Evolutionary conservation across 1,140 invertebrate species (phyloP).

Genomic region (Dryas iulia): DNA sequence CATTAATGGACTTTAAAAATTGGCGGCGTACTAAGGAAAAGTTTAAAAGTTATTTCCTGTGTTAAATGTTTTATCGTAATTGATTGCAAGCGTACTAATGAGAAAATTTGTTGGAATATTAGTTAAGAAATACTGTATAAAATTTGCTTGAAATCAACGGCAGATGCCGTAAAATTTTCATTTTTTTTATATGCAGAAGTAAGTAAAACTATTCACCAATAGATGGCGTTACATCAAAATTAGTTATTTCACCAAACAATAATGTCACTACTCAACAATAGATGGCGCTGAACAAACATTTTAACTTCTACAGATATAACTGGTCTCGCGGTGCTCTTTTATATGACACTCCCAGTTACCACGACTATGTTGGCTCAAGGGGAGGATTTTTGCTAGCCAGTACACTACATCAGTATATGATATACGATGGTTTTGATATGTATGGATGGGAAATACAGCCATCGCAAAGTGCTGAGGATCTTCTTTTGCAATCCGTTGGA

Average conservation of each 20-base stretch:
- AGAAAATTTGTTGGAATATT: too few relatives aligned
- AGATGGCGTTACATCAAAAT: not conserved
- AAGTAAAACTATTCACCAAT: not conserved
- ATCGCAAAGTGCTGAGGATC: constrained; percentile 43
- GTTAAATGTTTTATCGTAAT: too few relatives aligned
- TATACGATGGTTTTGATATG: constrained; percentile 41
- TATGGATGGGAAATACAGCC: constrained; percentile 52
- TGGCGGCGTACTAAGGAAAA: too few relatives aligned
- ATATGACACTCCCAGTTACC: constrained; percentile 76
- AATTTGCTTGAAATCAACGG: too few relatives aligned
- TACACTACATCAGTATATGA: constrained; percentile 56
- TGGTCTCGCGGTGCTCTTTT: constrained; percentile 76
- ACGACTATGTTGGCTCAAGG: constrained; percentile 65
- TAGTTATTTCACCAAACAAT: not conserved
- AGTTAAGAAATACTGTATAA: too few relatives aligned
- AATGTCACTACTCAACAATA: constrained; percentile 14
- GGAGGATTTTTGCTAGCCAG: constrained; percentile 57
- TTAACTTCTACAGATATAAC: constrained; percentile 66
- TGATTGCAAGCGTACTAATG: too few relatives aligned
- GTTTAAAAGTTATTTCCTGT: too few relatives aligned
- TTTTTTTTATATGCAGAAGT: too few relatives aligned
- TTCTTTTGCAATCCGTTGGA: constrained; percentile 54
- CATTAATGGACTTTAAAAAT: too few relatives aligned
- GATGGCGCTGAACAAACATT: constrained; percentile 28
- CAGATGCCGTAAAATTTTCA: too few relatives aligned